Base-by-base conservation (phyloP, 2,888 invertebrate genomes). In the Abscondita cerata region DNA sequence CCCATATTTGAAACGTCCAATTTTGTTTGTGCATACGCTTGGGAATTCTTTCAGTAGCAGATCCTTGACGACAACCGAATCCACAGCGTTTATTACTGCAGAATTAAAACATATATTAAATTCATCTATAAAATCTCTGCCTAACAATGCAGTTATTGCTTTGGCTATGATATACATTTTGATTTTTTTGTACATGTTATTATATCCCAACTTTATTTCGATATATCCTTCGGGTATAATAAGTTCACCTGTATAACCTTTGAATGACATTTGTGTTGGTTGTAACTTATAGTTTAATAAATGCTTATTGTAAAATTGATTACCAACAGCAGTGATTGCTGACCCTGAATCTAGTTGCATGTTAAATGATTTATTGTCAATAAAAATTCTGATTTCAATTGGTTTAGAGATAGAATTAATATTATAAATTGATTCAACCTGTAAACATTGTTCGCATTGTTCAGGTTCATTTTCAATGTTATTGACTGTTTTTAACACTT, bases 191-290 rank as follows among this genome's bases (percentile, higher is more conserved):
- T 13, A 25, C 12, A 20, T 1, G 5, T 20, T 47, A 9, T 25
- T 47, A 47, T 47, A 47, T 50, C 2, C n/a, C 2, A 50, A 9
- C 1, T 50, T 15, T 3, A 50, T 1, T n/a, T 33, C 5, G 1
- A 34, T 13, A 36, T 52, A 52, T 2, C 40, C 38, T 18, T 16
- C 19, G 1, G 52, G 52, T 5, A 16, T 38, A 11, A 52, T 52
- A 1, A 4, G 3, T n/a, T 12, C 20, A 4, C 38, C 38, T 12
- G 19, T 19, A 15, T 52, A 52, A 8, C 52, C 38, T 13, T 16
- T 38, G 6, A 19, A 38, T 41, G 8, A n/a, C 11, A 12, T 36
- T 12, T n/a, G 12, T 8, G 36, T 36, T 4, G 6, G 25, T 6
- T 25, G 25, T 25, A 25, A 6, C 6, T 25, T 6, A 25, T 25